phyloP scores from a whole-genome alignment of 35 echinoderm and acorn worm species.

The Nesometra sesokonis region DNA sequence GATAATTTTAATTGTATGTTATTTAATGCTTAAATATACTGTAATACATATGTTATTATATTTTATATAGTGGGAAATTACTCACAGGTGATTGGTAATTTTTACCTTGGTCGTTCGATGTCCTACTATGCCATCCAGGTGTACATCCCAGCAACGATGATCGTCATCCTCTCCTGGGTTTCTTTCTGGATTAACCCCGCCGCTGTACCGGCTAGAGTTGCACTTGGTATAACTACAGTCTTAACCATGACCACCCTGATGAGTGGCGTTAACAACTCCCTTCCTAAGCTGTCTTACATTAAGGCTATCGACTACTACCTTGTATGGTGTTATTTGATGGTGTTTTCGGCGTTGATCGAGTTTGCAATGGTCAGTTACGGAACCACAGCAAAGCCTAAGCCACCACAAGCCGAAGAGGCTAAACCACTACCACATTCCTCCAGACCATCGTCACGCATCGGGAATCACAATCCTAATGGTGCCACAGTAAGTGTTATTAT shows the following conservation, averaged over 20 bases:
- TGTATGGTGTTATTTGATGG: slow-evolving; percentile 50
- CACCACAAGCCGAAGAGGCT: not conserved
- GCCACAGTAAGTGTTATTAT: not conserved
- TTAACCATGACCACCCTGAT: slow-evolving; percentile 93
- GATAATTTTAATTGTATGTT: too few species aligned
- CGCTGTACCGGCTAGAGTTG: slow-evolving; percentile 72
- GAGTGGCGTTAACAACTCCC: slow-evolving; percentile 52
- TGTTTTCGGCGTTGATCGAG: slow-evolving; percentile 83
- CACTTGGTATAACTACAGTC: slow-evolving; percentile 84
- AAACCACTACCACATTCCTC: not conserved
- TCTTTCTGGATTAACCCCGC: slow-evolving; percentile 79
- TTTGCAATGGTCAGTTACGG: slow-evolving; percentile 67
- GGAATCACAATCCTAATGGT: not conserved
- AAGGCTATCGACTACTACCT: slow-evolving; percentile 46
- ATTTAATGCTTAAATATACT: too few species aligned
- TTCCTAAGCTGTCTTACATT: slow-evolving; percentile 84
- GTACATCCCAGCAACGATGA: slow-evolving; percentile 67
- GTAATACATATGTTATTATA: not conserved
- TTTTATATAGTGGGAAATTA: slow-evolving; percentile 77
- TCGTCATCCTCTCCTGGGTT: slow-evolving; percentile 76
- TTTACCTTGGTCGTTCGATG: slow-evolving; percentile 77
- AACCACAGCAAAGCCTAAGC: not conserved
- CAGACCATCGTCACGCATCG: not conserved
- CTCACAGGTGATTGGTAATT: slow-evolving; percentile 53
- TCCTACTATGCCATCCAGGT: slow-evolving; percentile 82